Evolutionary conservation across 2,113 vertebrate genomes (phyloP).

Genomic region (Hyperoodon ampullatus): DNA sequence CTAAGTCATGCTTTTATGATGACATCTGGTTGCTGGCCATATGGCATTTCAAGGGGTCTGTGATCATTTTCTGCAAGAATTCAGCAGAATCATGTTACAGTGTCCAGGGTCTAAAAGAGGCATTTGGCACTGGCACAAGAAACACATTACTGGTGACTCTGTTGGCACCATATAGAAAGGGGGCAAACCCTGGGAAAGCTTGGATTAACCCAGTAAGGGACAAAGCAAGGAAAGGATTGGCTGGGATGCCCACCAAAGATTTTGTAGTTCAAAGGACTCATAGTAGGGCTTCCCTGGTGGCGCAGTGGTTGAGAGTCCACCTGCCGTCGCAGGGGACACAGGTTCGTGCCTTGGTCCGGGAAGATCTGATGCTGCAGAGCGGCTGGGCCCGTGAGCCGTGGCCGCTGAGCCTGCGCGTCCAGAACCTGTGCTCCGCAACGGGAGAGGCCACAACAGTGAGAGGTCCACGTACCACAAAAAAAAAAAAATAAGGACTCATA

Average conservation of each 20-base stretch:
- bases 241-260: background rate
- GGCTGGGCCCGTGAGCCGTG: too few relatives aligned
- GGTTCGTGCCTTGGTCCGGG: too few relatives aligned
- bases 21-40: constrained; percentile 2
- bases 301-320: too few relatives aligned
- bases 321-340: too few relatives aligned
- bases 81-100: background rate
- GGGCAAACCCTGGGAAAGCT: background rate
- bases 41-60: background rate
- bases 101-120: background rate
- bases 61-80: constrained; percentile 50
- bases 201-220: background rate
- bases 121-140: background rate
- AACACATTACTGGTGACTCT: background rate
- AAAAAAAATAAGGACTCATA: background rate
- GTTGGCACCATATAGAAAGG: background rate
- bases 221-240: background rate
- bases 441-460: too few relatives aligned
- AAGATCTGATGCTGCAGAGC: too few relatives aligned
- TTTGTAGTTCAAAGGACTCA: background rate
- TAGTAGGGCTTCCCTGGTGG: too few relatives aligned
- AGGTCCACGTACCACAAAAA: too few relatives aligned
- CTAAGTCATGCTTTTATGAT: constrained; percentile 1
- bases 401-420: too few relatives aligned
- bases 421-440: too few relatives aligned